Base-by-base conservation (phyloP, 1,140 invertebrate genomes). In the Phenacoccus solenopsis region DNA sequence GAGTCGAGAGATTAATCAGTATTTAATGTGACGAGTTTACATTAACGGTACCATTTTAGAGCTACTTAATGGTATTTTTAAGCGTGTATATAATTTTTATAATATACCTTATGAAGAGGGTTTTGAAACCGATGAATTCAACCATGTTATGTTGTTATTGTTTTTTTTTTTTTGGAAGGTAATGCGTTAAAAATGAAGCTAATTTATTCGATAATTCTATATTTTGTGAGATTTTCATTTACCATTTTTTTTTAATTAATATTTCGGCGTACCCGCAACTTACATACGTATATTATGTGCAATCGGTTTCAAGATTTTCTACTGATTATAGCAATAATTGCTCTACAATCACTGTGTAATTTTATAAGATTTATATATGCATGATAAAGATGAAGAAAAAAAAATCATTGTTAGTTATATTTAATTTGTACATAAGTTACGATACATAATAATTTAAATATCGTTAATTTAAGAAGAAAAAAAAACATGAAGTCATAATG, bases 301-400 rank as follows among this genome's bases (percentile, higher is more conserved):
- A 9, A 38, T 10, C 9, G 9, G 32, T 38, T 38, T 38, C n/a
- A n/a, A 38, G n/a, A 38, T 64, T 27, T 20, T 64, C 59, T 22
- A 24, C 59, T 64, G 22, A 9, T 10, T 24, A 27, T 20, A 25
- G 59, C 59, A 64, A 64, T 64, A 64, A 64, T 64, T 64, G 59
- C 59, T 64, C 59, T 27, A 64, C 59, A 64, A 64, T 64, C 59
- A 64, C 21, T 25, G 59, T 64, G 25, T 25, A 64, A 16, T 24
- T 64, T 16, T 64, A 9, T 24, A 25, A 4, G 21, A n/a, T n/a
- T n/a, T n/a, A n/a, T n/a, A n/a, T n/a, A n/a, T n/a, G n/a, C n/a
- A n/a, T n/a, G n/a, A n/a, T n/a, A n/a, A n/a, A n/a, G n/a, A n/a
- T n/a, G n/a, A n/a, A n/a, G n/a, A n/a, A n/a, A n/a, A n/a, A n/a